These are phyloP conservation scores for Leptodactylus fuscus DNA, from an alignment of 2,113 vertebrate genomes.

Conservation along the genomic window DNA sequence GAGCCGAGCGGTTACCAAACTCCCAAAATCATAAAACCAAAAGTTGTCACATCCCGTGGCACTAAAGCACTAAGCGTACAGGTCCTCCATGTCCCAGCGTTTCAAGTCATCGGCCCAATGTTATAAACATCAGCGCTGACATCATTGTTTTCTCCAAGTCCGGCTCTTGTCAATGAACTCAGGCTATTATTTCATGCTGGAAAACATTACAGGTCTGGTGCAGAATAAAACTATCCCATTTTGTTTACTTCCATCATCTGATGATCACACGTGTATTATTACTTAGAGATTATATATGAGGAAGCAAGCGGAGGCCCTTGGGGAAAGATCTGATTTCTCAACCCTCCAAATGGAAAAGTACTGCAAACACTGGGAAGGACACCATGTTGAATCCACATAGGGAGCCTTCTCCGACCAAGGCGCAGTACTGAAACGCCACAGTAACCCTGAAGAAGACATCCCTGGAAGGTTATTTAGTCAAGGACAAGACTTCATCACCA, in stretches of 20 bases:
- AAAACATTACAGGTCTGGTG: neutral
- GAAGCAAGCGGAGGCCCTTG: neutral
- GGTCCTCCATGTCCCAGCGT: neutral
- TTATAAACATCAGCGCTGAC: neutral
- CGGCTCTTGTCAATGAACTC: neutral
- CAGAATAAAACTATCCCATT: neutral
- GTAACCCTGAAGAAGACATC: neutral
- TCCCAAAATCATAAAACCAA: slow-evolving; percentile 1
- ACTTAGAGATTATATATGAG: neutral
- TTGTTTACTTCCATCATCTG: neutral
- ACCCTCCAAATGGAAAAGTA: slow-evolving; percentile 11
- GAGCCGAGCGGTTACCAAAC: neutral
- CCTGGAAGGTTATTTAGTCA: neutral
- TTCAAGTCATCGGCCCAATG: neutral
- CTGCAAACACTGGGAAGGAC: neutral
- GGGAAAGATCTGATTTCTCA: slow-evolving; percentile 8
- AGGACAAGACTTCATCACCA: too few species aligned
- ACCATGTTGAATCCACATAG: neutral
- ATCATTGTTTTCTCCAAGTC: neutral
- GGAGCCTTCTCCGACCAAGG: neutral
- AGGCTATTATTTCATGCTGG: neutral
- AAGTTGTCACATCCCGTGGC: neutral
- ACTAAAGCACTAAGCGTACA: neutral
- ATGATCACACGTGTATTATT: slow-evolving; percentile 4
- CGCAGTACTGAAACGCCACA: neutral